Base-by-base conservation (phyloP, 30 jellyfish, hydroid and myxozoan genomes). In the Hydractinia symbiolongicarpus region DNA sequence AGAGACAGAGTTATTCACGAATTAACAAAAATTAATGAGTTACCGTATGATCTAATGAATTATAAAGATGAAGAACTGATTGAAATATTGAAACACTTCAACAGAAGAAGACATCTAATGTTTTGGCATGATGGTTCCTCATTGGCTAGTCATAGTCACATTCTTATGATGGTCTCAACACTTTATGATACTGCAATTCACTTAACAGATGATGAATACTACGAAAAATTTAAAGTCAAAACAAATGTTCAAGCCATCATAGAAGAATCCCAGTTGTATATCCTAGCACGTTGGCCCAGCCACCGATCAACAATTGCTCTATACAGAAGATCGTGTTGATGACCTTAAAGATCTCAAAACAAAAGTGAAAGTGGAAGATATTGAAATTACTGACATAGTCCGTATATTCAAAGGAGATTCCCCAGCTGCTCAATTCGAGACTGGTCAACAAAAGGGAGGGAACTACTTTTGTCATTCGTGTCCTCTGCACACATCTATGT, bases 111-210 rank as follows among this genome's bases (percentile, higher is more conserved):
- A 55, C 50, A 50, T 16, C 52, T 19, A 19, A 54, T 54, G 78
- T 52, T 52, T 52, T 76, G 84, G 84, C 84, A 76, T 76, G 84
- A 76, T 54, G 77, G 84, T 16, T 76, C 84, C 49, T 15, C 79
- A 54, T 20, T 76, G 15, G 52, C 52, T 61, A 76, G 54, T 61
- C 50, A 52, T 16, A 30, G 78, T 52, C 84, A 76, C 76, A 15
- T 76, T n/a, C 49, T 76, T 10, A 76, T 76, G 78, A 50, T 76
- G 78, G 16, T 50, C 15, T 50, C 52, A 16, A 61, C 17, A 15
- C 20, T 72, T 44, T 72, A 72, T 50, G 81, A 72, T 54, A 11
- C 52, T 19, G 81, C 81, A 6, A 72, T 72, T 8, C 50, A 19
- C 55, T 72, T 72, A 8, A 72, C 52, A 19, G 55, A 72, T 50